Conservation (phyloP, 2,888 invertebrate genomes). For the Diadegma fenestrale region DNA sequence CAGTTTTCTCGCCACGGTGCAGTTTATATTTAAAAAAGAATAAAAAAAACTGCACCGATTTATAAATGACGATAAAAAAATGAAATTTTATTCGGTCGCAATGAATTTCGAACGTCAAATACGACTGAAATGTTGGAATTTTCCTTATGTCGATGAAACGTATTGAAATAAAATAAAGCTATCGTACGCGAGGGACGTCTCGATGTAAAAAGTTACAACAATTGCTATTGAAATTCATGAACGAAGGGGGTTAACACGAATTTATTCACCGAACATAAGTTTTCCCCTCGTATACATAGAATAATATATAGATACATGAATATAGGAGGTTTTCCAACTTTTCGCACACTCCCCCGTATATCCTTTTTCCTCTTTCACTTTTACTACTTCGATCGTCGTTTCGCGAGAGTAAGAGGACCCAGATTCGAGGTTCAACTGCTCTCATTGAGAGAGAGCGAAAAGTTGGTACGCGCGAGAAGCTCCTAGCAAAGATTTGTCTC, state of each 20-base stretch:
- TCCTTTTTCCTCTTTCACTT: conserved; percentile 47
- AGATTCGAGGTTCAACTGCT: conserved; percentile 44
- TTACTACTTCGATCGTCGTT: conserved; percentile 55
- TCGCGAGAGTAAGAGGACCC: conserved; percentile 27
- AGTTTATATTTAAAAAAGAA: background rate
- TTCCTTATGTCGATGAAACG: background rate
- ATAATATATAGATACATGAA: conserved; percentile 21
- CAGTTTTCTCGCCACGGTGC: too few species aligned
- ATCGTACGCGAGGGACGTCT: conserved; percentile 14
- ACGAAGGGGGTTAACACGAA: conserved; percentile 39
- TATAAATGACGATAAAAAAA: background rate
- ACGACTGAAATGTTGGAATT: conserved; percentile 1
- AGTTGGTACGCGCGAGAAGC: conserved; percentile 33
- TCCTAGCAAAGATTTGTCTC: conserved; percentile 55
- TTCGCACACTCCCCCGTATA: conserved; percentile 26
- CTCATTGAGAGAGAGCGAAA: conserved; percentile 51
- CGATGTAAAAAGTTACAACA: conserved; percentile 41
- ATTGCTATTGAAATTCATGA: conserved; percentile 47
- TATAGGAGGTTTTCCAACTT: conserved; percentile 35
- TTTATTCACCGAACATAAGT: conserved; percentile 52
- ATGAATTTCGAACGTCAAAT: background rate
- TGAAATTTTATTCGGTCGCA: background rate
- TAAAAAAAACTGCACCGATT: background rate
- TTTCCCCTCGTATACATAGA: conserved; percentile 26
- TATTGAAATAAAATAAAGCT: conserved; percentile 12